Evolutionary conservation across 2,888 invertebrate species (phyloP).

Genomic region (Orchesella flavescens): DNA sequence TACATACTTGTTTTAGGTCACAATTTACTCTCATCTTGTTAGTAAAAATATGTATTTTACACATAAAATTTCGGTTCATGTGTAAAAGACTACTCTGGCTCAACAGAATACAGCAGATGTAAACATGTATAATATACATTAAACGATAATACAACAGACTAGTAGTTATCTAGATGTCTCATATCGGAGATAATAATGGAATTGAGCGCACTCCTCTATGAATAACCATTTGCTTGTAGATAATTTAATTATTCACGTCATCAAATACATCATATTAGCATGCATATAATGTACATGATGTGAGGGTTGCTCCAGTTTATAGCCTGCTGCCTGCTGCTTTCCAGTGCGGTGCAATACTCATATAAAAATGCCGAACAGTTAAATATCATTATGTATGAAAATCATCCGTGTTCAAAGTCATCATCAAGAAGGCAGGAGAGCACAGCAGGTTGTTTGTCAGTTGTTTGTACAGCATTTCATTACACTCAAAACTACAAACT

Average conservation of each 20-base stretch:
- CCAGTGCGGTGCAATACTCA: background rate
- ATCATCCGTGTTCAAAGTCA: background rate
- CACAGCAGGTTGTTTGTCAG: slow-evolving; percentile 31
- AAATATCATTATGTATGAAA: slow-evolving; percentile 8
- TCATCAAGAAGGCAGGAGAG: background rate
- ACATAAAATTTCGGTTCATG: too few relatives aligned
- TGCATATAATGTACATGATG: background rate
- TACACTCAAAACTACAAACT: slow-evolving; percentile 22
- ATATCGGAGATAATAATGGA: too few relatives aligned
- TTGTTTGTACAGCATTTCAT: slow-evolving; percentile 31
- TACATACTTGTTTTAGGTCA: too few relatives aligned
- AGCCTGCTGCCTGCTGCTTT: background rate
- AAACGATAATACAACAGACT: too few relatives aligned
- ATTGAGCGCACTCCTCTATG: too few relatives aligned
- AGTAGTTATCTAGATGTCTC: too few relatives aligned
- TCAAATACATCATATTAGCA: background rate
- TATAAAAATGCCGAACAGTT: background rate
- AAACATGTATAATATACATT: too few relatives aligned
- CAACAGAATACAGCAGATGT: too few relatives aligned
- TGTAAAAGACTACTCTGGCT: too few relatives aligned
- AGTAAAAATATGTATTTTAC: too few relatives aligned
- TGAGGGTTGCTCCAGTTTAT: too few relatives aligned
- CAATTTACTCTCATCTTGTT: too few relatives aligned
- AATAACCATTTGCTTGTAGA: background rate
- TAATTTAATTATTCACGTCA: slow-evolving; percentile 7